phyloP scores from a whole-genome alignment of 1,140 invertebrate genomes.

The Arion vulgaris region DNA sequence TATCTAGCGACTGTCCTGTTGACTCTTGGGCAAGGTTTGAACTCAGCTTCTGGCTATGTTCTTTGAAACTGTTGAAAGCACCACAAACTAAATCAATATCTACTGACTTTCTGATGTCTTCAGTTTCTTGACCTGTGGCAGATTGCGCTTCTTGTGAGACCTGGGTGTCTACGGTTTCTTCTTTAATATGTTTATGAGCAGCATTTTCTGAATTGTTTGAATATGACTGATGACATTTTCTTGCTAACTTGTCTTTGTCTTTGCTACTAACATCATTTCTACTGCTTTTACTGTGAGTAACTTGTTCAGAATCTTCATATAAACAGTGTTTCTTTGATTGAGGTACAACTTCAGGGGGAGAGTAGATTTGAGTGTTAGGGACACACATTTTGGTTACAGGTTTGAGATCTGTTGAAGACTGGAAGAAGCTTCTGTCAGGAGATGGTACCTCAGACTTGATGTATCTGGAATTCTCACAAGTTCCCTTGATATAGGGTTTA shows the following conservation, averaged over 20 bases:
- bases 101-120: neutral
- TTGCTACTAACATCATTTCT: neutral
- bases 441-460: neutral
- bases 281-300: neutral
- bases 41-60: neutral
- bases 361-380: neutral
- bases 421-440: neutral
- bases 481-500: neutral
- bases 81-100: neutral
- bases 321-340: constrained; percentile 1
- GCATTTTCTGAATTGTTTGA: neutral
- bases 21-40: neutral
- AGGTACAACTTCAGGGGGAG: constrained; percentile 25
- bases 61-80: neutral
- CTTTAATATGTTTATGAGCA: neutral
- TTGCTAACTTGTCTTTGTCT: neutral
- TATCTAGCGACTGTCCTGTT: neutral
- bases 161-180: neutral
- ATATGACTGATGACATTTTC: neutral
- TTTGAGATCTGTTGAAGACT: neutral
- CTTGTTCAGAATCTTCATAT: neutral
- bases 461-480: neutral
- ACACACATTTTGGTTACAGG: neutral
- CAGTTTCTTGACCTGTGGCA: neutral
- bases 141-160: neutral